Evolutionary conservation across 2,888 invertebrate genomes (phyloP), one percentile per base, ranked within the genome.

Genomic region (Lapara coniferarum): DNA sequence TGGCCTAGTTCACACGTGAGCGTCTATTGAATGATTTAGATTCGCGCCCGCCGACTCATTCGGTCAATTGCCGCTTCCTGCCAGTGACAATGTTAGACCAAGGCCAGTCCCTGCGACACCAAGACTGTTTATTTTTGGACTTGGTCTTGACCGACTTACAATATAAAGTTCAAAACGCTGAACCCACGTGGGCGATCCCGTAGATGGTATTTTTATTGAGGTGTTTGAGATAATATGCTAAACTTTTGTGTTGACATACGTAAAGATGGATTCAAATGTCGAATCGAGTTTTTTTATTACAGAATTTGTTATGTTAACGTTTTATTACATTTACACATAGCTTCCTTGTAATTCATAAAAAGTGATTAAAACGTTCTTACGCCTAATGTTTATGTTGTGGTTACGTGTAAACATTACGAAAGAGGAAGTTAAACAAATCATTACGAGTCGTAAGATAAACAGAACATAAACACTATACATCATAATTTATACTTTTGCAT

Each of bases 1-100:
- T 92, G 87, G 81, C 91, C 91, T 74, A 90, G 87, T 92, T 92
- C 92, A 83, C 93, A 92, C 86, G 85, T 87, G 86, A 84, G 81
- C 79, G 87, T 81, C 79, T 85, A 86, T 84, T 85, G 84, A 86
- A 84, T 86, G 85, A 83, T 85, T 80, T 74, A 83, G 86, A 86
- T 85, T 85, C 77, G 83, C 85, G 86, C 79, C 77, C 80, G 83
- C 83, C 73, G 75, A 77, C 81, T 87, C 87, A 87, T 89, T 88
- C 85, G 80, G 78, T 85, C 89, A 91, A 92, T 92, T 89, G 85
- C 75, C 79, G 77, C 86, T 90, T 92, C 92, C 91, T 88, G 90
- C 77, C 76, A 72, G 77, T 82, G 81, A 87, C 89, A 87, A 82
- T 86, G 83, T 77, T 79, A 81, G 79, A 77, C 81, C 87, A 90